Evolutionary conservation across 1,140 invertebrate genomes (phyloP).

Genomic region (Drosophila willistoni): DNA sequence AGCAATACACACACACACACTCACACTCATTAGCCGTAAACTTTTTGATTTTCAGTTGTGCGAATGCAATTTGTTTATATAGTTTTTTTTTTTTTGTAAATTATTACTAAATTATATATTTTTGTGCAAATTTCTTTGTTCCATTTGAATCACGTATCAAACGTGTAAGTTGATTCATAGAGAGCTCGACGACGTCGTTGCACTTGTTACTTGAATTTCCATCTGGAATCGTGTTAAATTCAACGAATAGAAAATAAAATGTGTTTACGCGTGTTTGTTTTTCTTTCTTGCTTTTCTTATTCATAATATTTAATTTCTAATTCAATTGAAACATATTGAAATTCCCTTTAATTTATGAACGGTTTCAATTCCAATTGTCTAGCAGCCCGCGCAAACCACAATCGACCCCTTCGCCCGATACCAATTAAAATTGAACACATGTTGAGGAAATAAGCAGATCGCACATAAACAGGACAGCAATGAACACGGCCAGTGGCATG

Average conservation of each 20-base stretch:
- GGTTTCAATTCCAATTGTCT: conserved; percentile 8
- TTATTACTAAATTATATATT: conserved; percentile 3
- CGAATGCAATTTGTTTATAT: not conserved
- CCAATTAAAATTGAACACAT: conserved; percentile 53
- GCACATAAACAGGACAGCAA: no score
- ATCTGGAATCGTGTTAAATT: conserved; percentile 4
- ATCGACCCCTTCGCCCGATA: not conserved
- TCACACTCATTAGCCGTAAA: conserved; percentile 4
- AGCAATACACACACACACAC: no score
- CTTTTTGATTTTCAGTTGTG: not conserved
- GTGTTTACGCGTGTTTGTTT: not conserved
- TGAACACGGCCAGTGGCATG: not conserved
- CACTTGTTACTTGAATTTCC: conserved; percentile 9
- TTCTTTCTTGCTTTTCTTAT: no score
- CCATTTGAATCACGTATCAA: conserved; percentile 7
- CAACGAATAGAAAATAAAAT: not conserved
- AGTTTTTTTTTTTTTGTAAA: conserved; percentile 2
- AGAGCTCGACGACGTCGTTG: not conserved
- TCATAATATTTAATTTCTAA: conserved; percentile 6
- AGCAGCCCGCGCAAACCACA: not conserved
- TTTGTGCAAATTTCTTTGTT: not conserved
- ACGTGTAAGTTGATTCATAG: conserved; percentile 3
- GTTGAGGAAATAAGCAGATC: conserved; percentile 10
- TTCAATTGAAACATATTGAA: conserved; percentile 10
- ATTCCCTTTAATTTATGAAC: not conserved